Evolutionary conservation across 2,888 invertebrate genomes (phyloP), one percentile per base, ranked within the genome.

Genomic region (Diarsia rubi): DNA sequence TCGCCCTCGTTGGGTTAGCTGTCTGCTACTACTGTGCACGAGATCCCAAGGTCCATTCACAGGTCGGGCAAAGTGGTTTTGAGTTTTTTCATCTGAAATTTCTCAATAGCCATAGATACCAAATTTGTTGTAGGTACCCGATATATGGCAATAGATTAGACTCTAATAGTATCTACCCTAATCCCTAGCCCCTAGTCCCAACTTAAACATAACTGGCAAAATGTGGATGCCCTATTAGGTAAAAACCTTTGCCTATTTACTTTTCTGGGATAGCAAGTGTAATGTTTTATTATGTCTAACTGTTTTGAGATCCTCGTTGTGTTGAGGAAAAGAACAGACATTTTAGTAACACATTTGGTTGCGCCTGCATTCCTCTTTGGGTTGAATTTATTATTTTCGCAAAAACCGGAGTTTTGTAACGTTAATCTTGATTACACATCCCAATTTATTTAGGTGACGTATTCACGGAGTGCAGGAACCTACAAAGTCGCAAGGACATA

Each of bases 371-470:
- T 62, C 19, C 27, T 42, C n/a, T 45, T 3, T 8, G 4, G 14
- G 27, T 16, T 14, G 11, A 45, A 27, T 31, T 14, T 52, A n/a
- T 54, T 54, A 45, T 27, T 65, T 76, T 45, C 6, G 24, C 21
- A 27, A 71, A 68, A 68, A 57, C 31, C 44, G 14, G 44, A 31
- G n/a, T 42, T 65, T 52, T n/a, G 42, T 45, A 44, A 31, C 14
- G 57, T 63, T 66, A 57, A 81, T 82, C 66, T 78, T 73, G 69
- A 82, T 72, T 57, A 3, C 49, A 45, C 49, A 65, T 62, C 27
- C 69, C 37, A 59, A 78, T 67, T 82, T 73, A 69, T 77, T 73
- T 45, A 11, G 14, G n/a, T 37, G 31, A 49, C 31, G 31, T 47
- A 19, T 62, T 52, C 21, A 31, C 16, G 4, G 9, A 57, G 24